Percentiles rank a stretch among this genome's conserved stretches.
Evolutionary conservation across 2,113 vertebrate species (phyloP).

Genomic region (Entomyzon cyanotis): DNA sequence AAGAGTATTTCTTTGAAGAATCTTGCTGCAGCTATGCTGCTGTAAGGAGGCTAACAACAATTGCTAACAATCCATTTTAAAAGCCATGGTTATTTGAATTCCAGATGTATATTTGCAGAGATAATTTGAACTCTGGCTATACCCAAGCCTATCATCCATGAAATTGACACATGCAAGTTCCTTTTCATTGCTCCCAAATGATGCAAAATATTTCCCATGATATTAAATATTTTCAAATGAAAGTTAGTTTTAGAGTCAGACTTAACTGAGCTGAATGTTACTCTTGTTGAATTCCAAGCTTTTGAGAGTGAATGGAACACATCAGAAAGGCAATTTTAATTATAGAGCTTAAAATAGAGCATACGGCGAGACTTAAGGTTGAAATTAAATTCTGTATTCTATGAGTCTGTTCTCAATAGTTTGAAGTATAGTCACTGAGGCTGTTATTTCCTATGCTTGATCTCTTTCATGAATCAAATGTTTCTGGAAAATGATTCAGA

Average conservation of each 20-base stretch:
- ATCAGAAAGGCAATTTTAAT: background rate
- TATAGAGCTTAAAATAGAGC: slow-evolving; percentile 1
- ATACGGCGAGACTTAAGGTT: background rate
- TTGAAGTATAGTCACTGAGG: background rate
- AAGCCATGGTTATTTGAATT: background rate
- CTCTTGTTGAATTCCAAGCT: background rate
- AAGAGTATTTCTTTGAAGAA: background rate
- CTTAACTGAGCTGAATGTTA: background rate
- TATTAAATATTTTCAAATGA: background rate
- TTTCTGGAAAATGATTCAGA: background rate
- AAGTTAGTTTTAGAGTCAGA: background rate
- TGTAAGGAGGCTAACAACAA: background rate
- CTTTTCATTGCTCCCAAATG: background rate
- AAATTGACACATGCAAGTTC: background rate
- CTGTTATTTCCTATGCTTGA: background rate
- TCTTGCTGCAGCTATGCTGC: background rate
- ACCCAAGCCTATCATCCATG: background rate
- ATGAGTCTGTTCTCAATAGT: background rate
- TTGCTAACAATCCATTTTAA: background rate
- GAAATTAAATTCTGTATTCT: background rate
- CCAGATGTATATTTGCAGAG: background rate
- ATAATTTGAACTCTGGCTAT: slow-evolving; percentile 3
- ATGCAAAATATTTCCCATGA: background rate
- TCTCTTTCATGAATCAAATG: background rate
- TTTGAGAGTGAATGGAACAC: background rate